Conservation (phyloP, 2,797 vertebrate genomes). For the Eurystomus glaucurus region DNA sequence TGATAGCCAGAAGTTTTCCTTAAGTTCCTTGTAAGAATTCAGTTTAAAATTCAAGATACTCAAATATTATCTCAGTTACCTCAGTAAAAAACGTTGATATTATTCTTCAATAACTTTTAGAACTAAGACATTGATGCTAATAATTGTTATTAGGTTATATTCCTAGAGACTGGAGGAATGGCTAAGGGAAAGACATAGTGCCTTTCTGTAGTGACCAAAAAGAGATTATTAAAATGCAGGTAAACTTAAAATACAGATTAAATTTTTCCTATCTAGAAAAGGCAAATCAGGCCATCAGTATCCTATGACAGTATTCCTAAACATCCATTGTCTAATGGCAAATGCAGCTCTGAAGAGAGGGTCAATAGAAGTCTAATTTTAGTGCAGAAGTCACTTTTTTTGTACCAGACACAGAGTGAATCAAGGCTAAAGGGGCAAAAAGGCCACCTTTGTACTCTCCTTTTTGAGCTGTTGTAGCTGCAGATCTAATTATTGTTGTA, state of each 20-base stretch:
- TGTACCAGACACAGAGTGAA: not conserved
- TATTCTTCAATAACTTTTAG: not conserved
- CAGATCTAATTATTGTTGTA: not conserved
- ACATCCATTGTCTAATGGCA: not conserved
- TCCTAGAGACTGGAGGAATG: not conserved
- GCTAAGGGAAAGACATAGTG: not conserved
- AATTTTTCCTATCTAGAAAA: not conserved
- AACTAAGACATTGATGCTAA: not conserved
- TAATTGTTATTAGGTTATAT: not conserved
- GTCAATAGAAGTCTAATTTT: slow-evolving; percentile 29
- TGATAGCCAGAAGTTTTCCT: not conserved
- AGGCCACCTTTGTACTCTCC: not conserved
- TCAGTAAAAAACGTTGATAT: not conserved
- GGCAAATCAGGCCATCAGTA: not conserved
- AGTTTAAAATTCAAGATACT: not conserved
- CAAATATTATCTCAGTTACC: fast-evolving
- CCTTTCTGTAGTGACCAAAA: not conserved
- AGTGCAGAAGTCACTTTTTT: not conserved
- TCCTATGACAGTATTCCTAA: not conserved
- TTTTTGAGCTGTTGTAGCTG: not conserved
- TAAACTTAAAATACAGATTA: slow-evolving; percentile 18
- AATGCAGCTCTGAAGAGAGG: not conserved
- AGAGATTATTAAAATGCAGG: not conserved
- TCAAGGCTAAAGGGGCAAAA: slow-evolving; percentile 5
- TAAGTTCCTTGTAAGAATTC: not conserved